phyloP scores from a whole-genome alignment of 1,140 invertebrate species.

The Helicoverpa zea region DNA sequence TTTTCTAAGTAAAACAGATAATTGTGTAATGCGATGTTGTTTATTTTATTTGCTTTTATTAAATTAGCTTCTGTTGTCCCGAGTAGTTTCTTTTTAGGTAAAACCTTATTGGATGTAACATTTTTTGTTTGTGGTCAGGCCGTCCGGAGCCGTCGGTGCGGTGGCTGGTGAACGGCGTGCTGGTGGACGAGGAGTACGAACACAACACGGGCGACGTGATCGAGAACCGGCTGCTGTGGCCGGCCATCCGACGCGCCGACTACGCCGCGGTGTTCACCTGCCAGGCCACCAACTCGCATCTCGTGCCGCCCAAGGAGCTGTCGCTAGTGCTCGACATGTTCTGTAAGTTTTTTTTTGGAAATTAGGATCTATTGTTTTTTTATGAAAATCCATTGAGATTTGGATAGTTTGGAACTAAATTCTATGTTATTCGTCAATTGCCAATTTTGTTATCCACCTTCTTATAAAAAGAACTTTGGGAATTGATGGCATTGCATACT shows the following conservation, averaged over 20 bases:
- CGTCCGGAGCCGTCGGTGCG: slow-evolving; percentile 89
- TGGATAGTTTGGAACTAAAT: no score
- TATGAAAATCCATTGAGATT: no score
- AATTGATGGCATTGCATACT: no score
- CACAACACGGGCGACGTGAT: slow-evolving; percentile 94
- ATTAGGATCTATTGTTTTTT: neutral
- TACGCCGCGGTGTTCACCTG: slow-evolving; percentile 94
- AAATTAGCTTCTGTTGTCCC: no score
- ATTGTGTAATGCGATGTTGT: neutral
- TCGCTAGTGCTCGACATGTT: slow-evolving; percentile 93
- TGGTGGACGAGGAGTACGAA: slow-evolving; percentile 93
- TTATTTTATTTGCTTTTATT: no score
- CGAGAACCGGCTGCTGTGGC: slow-evolving; percentile 93
- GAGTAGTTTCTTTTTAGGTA: no score
- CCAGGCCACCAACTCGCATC: slow-evolving; percentile 93
- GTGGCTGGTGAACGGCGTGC: slow-evolving; percentile 92
- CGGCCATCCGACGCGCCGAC: slow-evolving; percentile 91
- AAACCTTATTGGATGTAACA: no score
- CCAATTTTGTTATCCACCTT: no score
- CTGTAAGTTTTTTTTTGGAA: slow-evolving; percentile 88
- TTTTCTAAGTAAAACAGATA: neutral
- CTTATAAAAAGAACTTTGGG: no score
- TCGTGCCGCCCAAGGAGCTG: slow-evolving; percentile 92
- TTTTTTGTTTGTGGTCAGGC: slow-evolving; percentile 73
- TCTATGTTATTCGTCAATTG: neutral